phyloP scores from a whole-genome alignment of 2,888 invertebrate genomes.

The Melanostoma scalare region DNA sequence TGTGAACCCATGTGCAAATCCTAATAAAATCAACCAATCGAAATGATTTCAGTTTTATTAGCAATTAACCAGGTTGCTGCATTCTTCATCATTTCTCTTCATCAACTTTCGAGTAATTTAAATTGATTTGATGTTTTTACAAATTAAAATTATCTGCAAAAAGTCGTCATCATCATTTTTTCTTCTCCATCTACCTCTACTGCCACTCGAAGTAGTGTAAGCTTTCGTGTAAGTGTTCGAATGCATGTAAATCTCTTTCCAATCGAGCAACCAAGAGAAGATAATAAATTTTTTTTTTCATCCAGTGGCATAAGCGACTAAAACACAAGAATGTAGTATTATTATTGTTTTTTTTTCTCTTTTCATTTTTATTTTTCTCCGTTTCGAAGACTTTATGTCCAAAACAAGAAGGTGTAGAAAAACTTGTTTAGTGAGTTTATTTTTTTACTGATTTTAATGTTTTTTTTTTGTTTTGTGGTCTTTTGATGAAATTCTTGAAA shows the following conservation, averaged over 20 bases:
- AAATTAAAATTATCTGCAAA: not conserved
- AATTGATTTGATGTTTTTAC: not conserved
- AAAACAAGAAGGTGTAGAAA: constrained; percentile 42
- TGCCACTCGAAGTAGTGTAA: not conserved
- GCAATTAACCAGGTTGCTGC: too few species aligned
- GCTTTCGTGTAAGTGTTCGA: not conserved
- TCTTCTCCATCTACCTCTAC: not conserved
- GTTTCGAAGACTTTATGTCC: constrained; percentile 41
- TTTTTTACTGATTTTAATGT: constrained; percentile 23
- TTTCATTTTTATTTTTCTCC: constrained; percentile 22
- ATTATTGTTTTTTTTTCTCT: constrained; percentile 29
- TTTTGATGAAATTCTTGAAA: constrained; percentile 67
- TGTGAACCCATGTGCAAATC: too few species aligned
- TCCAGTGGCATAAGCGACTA: constrained; percentile 28
- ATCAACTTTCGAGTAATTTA: too few species aligned
- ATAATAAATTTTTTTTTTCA: constrained; percentile 20
- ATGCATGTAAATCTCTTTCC: constrained; percentile 19
- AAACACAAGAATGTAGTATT: constrained; percentile 26
- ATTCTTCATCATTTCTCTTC: too few species aligned
- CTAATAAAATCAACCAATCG: too few species aligned
- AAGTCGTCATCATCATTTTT: too few species aligned
- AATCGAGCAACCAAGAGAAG: constrained; percentile 6
- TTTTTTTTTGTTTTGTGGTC: constrained; percentile 55
- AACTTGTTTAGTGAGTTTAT: constrained; percentile 65
- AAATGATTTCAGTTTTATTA: too few species aligned